Conservation (phyloP, 2,797 vertebrate species). For the Miichthys miiuy region DNA sequence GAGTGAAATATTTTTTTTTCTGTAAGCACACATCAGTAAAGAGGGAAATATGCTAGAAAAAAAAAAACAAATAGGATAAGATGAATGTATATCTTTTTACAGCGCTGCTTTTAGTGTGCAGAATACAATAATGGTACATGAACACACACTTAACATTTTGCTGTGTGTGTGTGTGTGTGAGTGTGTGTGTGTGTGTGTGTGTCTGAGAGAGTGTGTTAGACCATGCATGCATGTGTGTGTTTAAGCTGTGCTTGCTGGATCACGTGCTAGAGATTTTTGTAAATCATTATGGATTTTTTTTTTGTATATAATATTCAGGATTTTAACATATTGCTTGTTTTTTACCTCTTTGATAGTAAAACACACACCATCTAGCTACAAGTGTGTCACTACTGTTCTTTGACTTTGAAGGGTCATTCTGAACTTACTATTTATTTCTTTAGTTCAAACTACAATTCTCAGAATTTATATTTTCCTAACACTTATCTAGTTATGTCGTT, state of each 20-base stretch:
- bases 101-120: neutral
- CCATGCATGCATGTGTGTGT: neutral
- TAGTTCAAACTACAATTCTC: constrained; percentile 1
- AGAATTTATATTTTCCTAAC: neutral
- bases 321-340: neutral
- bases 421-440: neutral
- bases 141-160: constrained; percentile 22
- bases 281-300: neutral
- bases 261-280: neutral
- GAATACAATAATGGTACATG: neutral
- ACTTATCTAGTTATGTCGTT: neutral
- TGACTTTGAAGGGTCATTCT: neutral
- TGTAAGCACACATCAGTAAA: neutral
- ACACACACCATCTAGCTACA: neutral
- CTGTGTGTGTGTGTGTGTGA: constrained; percentile 35
- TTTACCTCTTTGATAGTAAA: neutral
- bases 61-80: neutral
- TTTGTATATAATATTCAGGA: neutral
- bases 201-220: constrained; percentile 10
- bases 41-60: neutral
- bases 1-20: neutral
- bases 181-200: constrained; percentile 35
- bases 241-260: constrained; percentile 1
- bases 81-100: neutral
- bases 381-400: neutral